These are phyloP conservation scores for Bicyclus anynana DNA, from an alignment of 1,140 invertebrate genomes.

Conservation along the genomic window DNA sequence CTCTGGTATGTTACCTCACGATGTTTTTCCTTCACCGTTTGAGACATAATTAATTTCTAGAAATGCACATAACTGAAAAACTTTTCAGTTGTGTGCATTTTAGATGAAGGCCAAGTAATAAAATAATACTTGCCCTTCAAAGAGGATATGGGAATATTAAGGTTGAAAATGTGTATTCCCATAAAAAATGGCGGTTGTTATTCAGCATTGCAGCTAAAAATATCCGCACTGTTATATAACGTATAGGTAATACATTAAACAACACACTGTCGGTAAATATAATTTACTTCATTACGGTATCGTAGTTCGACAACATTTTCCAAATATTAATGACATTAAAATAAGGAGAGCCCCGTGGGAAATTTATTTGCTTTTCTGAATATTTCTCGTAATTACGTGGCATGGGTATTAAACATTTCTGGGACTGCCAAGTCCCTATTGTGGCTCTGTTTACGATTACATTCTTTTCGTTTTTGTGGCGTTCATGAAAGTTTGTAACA, in stretches of 20 bases:
- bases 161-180: too few relatives aligned
- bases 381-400: conserved; percentile 8
- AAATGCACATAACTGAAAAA: too few relatives aligned
- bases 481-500: too few relatives aligned
- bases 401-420: conserved; percentile 6
- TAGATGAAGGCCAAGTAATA: too few relatives aligned
- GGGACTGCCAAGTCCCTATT: conserved; percentile 1
- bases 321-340: conserved; percentile 8
- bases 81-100: too few relatives aligned
- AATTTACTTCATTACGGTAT: background rate
- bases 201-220: background rate
- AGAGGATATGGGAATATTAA: too few relatives aligned
- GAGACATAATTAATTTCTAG: too few relatives aligned
- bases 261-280: background rate
- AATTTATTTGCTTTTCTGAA: conserved; percentile 8
- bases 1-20: too few relatives aligned
- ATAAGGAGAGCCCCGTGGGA: conserved; percentile 5
- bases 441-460: background rate
- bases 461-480: background rate
- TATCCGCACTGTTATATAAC: background rate
- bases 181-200: too few relatives aligned
- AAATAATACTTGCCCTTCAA: too few relatives aligned
- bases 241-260: background rate
- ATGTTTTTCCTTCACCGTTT: too few relatives aligned
- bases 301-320: conserved; percentile 4